Evolutionary conservation across 2,888 invertebrate genomes (phyloP), one percentile per base, ranked within the genome.

Genomic region (Nasonovia ribisnigri): DNA sequence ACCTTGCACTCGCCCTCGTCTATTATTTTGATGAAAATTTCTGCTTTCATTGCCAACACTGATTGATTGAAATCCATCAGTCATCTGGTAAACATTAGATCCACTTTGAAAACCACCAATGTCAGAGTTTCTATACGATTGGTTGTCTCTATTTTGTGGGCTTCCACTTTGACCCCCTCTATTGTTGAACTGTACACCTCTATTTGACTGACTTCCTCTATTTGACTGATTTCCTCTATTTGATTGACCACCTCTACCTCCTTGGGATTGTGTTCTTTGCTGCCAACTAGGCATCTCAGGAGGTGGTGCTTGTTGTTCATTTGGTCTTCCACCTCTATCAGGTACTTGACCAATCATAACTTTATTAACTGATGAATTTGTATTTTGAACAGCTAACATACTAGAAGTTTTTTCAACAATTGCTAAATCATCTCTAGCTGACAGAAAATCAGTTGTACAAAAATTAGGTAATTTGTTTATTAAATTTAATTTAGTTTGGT

Each of bases 211-310:
- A 57, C 26, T 90, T 24, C 95, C 95, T 91, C 96, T 95, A 94
- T 95, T 95, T 95, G 95, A 96, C 95, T 96, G 96, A 94, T n/a
- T 90, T 24, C 95, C 95, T 91, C 96, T 95, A 94, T 95, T 95
- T 95, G 95, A 96, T 95, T 96, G 96, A 94, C 96, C 96, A 51
- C 96, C 96, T 94, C 96, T 96, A 94, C 24, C 54, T 94, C 94
- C 94, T 94, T 24, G 96, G 96, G 60, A 96, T 96, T 60, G 96
- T 92, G 96, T 96, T 91, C 95, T 94, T 95, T 98, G 98, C 95
- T 97, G 97, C 98, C 99, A 99, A 0, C 98, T 97, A 0, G 99
- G 99, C 99, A 99, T 99, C 96, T 99, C 99, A 0, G 99, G 99
- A 0, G 99, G 98, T 0, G 99, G 99, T 0, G 98, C 97, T 94